Conservation (phyloP, 2,113 vertebrate species). For the Bungarus multicinctus region DNA sequence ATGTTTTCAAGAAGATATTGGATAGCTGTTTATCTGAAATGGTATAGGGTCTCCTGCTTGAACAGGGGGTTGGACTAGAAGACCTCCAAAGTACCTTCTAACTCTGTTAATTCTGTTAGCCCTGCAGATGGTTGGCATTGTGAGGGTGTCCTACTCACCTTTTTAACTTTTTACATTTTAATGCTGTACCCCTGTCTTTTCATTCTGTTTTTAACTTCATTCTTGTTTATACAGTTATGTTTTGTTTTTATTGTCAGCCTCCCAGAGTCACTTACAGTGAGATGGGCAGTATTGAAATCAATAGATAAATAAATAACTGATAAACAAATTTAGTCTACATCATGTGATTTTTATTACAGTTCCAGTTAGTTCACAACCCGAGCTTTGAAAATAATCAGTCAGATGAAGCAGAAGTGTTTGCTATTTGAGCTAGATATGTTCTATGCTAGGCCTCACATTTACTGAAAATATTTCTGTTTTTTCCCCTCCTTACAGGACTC, state of each 20-base stretch:
- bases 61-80: background rate
- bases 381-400: background rate
- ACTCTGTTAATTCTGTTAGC: background rate
- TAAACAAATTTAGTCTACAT: background rate
- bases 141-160: background rate
- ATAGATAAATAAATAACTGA: background rate
- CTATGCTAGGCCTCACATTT: constrained; percentile 2
- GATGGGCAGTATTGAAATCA: background rate
- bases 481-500: constrained; percentile 77
- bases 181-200: background rate
- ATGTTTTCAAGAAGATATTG: background rate
- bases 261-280: background rate
- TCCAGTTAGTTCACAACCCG: background rate
- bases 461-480: constrained; percentile 61
- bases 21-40: background rate
- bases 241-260: background rate
- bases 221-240: background rate
- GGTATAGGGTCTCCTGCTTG: background rate
- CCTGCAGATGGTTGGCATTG: background rate
- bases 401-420: background rate
- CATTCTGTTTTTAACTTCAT: background rate
- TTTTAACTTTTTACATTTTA: background rate
- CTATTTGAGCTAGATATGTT: background rate
- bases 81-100: background rate
- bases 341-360: background rate